These are phyloP conservation scores for Tonatia bakeri DNA, from an alignment of 2,113 vertebrate genomes.

Conservation along the genomic window DNA sequence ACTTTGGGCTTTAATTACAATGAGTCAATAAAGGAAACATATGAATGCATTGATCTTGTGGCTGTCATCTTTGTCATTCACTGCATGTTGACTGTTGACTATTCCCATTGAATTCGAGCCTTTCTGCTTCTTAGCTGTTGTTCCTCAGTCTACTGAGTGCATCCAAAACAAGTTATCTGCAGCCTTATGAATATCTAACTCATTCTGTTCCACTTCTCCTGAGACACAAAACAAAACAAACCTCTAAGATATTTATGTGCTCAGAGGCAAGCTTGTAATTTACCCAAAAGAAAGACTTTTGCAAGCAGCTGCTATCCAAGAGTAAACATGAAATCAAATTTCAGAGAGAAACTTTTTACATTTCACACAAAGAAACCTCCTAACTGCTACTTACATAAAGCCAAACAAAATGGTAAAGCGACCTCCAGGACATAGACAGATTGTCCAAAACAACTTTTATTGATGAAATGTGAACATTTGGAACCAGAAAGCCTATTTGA, in stretches of 20 bases:
- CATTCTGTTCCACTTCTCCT: not conserved
- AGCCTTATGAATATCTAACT: constrained; percentile 30
- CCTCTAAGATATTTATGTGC: constrained; percentile 28
- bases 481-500: not conserved
- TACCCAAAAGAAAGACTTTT: constrained; percentile 38
- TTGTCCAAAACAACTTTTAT: not conserved
- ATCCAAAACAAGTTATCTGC: constrained; percentile 21
- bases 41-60: not conserved
- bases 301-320: constrained; percentile 7
- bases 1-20: constrained; percentile 41
- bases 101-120: constrained; percentile 3
- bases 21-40: not conserved
- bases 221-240: constrained; percentile 45
- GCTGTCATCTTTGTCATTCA: constrained; percentile 7
- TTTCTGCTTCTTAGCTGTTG: not conserved
- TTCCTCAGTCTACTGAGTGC: not conserved
- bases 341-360: constrained; percentile 1
- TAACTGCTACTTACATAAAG: not conserved
- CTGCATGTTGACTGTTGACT: not conserved
- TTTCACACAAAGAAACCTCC: not conserved
- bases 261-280: constrained; percentile 34
- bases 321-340: constrained; percentile 29
- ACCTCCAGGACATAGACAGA: not conserved
- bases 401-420: not conserved
- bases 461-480: not conserved